Base-by-base conservation (phyloP, 2,888 invertebrate species). In the Osmoderma eremita region DNA sequence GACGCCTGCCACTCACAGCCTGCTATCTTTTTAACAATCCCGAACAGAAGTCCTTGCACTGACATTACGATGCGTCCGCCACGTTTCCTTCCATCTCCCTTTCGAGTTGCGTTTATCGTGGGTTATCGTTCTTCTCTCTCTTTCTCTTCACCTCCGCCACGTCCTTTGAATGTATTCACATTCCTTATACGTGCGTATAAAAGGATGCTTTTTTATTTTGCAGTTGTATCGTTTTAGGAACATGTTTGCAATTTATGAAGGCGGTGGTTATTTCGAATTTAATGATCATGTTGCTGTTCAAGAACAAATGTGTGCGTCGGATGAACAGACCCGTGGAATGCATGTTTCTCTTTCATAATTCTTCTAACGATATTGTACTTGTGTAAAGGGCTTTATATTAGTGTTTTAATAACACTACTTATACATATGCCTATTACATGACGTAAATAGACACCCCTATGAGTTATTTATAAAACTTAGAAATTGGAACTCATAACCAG, bases 1-100 rank as follows among this genome's bases (percentile, higher is more conserved):
- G 70, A 75, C 74, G 70, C 66, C 73, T 73, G 74, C 75, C 73
- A 74, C 73, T 74, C 75, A 74, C 73, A 73, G 73, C 71, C 74
- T 68, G 68, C 69, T 72, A 69, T 72, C 72, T 72, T 73, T 71
- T 71, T 68, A 70, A 72, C 70, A 70, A 70, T 70, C 70, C 71
- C 67, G 68, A 69, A 71, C 71, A 67, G 69, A 69, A 71, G 65
- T 70, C 66, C 69, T 69, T 68, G 67, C 67, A 63, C 70, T 61
- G 68, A 62, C 67, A 65, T 65, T 65, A 67, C 67, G 69, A 69
- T 64, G 68, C 66, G 63, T 66, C 66, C 68, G 50, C 67, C 64
- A 49, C 67, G 63, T 66, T 51, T 62, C 50, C 18, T 30, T 48
- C 53, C 38, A 38, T 65, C 65, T 61, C 38, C 39, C 30, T 61